Conservation (phyloP, 2,113 vertebrate species). For the Atlantisia rogersi region DNA sequence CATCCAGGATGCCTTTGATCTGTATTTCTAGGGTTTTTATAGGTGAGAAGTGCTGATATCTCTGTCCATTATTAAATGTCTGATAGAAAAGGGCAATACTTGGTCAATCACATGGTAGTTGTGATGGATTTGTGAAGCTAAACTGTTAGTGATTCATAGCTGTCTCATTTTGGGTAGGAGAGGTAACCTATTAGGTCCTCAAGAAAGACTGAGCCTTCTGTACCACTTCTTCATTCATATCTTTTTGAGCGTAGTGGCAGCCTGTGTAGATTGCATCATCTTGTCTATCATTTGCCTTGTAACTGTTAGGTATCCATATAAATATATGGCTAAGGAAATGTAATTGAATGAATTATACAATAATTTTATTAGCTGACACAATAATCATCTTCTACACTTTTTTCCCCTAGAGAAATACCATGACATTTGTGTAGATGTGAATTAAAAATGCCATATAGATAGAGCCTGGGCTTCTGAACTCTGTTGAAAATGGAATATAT, state of each 20-base stretch:
- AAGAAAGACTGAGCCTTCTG: not conserved
- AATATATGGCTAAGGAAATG: not conserved
- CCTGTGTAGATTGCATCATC: not conserved
- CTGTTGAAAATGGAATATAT: slow-evolving; percentile 42
- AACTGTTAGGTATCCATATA: not conserved
- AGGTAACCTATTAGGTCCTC: not conserved
- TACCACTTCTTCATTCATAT: not conserved
- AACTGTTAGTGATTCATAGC: not conserved
- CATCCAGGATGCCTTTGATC: not conserved
- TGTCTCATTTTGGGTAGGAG: not conserved
- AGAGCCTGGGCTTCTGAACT: slow-evolving; percentile 46
- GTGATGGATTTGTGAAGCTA: not conserved
- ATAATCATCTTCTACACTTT: slow-evolving; percentile 24
- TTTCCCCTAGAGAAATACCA: slow-evolving; percentile 39
- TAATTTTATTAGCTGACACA: slow-evolving; percentile 56
- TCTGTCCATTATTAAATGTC: not conserved
- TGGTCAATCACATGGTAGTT: not conserved
- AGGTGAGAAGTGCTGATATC: not conserved
- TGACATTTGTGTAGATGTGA: slow-evolving; percentile 59
- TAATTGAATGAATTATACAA: slow-evolving; percentile 28
- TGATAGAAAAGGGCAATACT: not conserved
- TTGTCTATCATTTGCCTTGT: slow-evolving; percentile 21
- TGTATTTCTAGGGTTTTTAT: not conserved
- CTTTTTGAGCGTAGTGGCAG: not conserved
- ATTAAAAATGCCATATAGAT: slow-evolving; percentile 60